phyloP scores from a whole-genome alignment of 2,797 vertebrate species.

The Enteromius viviparus region DNA sequence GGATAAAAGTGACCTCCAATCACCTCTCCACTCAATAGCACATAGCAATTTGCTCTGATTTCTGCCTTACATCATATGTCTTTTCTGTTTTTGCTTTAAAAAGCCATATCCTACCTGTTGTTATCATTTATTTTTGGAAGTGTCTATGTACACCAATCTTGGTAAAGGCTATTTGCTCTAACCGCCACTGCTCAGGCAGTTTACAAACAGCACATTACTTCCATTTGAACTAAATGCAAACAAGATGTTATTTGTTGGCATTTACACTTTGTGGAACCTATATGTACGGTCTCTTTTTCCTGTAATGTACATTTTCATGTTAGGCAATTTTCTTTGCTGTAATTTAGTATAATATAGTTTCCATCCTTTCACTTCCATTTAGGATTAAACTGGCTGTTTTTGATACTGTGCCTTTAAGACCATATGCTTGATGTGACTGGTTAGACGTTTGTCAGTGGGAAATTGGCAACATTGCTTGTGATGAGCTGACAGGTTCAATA shows the following conservation, averaged over 20 bases:
- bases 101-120: constrained; percentile 1
- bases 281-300: not conserved
- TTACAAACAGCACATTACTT: constrained; percentile 4
- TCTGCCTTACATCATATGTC: not conserved
- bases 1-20: constrained; percentile 25
- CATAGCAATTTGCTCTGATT: not conserved
- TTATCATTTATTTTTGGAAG: constrained; percentile 5
- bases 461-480: not conserved
- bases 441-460: not conserved
- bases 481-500: not conserved
- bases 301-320: not conserved
- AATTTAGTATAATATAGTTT: not conserved
- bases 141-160: not conserved
- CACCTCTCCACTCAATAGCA: not conserved
- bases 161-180: not conserved
- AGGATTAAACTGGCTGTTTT: not conserved
- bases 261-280: not conserved
- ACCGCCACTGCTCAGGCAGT: not conserved
- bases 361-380: not conserved
- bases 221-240: not conserved
- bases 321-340: not conserved
- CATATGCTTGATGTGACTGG: not conserved
- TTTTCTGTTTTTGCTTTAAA: not conserved
- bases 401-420: not conserved
- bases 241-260: constrained; percentile 9